phyloP scores from a whole-genome alignment of 2,888 invertebrate genomes.

The Euproctis similis region DNA sequence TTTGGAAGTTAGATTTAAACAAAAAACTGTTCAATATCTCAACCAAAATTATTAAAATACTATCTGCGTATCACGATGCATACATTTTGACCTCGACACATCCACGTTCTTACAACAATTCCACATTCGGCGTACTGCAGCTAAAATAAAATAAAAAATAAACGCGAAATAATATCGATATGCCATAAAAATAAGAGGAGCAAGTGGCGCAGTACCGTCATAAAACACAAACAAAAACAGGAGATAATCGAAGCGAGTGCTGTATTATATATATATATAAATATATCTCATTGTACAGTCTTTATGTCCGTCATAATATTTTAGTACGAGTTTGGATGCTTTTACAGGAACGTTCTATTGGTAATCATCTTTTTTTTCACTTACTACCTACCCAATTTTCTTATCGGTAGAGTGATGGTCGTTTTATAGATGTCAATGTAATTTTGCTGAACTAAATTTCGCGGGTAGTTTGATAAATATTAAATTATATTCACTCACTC shows the following conservation, averaged over 20 bases:
- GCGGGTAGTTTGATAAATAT: not conserved
- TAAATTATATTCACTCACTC: no score
- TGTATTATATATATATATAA: no score
- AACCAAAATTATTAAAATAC: no score
- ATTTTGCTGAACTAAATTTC: constrained; percentile 22
- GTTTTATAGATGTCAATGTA: constrained; percentile 25
- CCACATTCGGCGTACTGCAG: constrained; percentile 12
- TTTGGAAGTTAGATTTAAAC: no score
- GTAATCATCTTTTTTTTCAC: constrained; percentile 22
- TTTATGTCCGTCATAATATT: constrained; percentile 70
- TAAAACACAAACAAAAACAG: constrained; percentile 69
- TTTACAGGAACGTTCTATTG: constrained; percentile 30
- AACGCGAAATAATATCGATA: constrained; percentile 72
- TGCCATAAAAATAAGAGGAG: constrained; percentile 55
- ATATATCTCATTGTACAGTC: constrained; percentile 56
- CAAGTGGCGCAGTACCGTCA: no score
- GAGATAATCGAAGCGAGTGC: constrained; percentile 68
- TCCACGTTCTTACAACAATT: constrained; percentile 31
- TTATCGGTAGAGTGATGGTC: constrained; percentile 17
- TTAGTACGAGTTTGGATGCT: constrained; percentile 59
- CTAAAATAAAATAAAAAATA: no score
- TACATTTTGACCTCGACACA: no score
- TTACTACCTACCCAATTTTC: constrained; percentile 24
- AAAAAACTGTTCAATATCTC: no score
- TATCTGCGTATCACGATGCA: no score